phyloP scores from a whole-genome alignment of 1,140 invertebrate species.

The Aphidius gifuensis region DNA sequence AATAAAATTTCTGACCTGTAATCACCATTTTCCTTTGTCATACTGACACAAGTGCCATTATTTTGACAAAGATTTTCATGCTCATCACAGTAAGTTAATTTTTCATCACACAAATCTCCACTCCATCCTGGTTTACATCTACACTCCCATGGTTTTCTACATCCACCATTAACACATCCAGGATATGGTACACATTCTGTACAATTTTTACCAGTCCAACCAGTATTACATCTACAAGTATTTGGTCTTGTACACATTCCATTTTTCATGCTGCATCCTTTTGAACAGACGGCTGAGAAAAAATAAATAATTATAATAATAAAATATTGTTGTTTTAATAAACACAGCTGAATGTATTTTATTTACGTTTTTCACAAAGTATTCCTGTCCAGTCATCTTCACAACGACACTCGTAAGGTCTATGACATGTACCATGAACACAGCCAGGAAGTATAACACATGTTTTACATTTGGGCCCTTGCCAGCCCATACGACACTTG shows the following conservation, averaged over 20 bases:
- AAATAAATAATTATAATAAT: background rate
- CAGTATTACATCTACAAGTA: slow-evolving; percentile 75
- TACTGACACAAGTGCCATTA: slow-evolving; percentile 74
- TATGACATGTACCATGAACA: slow-evolving; percentile 76
- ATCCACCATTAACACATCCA: slow-evolving; percentile 79
- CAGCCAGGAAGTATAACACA: slow-evolving; percentile 79
- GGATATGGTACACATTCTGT: slow-evolving; percentile 81
- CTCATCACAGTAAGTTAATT: slow-evolving; percentile 73
- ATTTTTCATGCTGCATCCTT: slow-evolving; percentile 77
- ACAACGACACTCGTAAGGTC: slow-evolving; percentile 81
- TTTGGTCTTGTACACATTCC: slow-evolving; percentile 82
- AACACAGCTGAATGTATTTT: background rate
- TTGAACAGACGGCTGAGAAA: slow-evolving; percentile 73
- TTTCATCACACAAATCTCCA: slow-evolving; percentile 85
- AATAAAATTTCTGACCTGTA: slow-evolving; percentile 58
- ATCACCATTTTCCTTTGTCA: slow-evolving; percentile 70
- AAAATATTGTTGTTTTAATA: slow-evolving; percentile 2
- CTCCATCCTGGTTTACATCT: slow-evolving; percentile 82
- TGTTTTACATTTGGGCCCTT: slow-evolving; percentile 74
- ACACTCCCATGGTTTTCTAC: slow-evolving; percentile 85
- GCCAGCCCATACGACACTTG: slow-evolving; percentile 77
- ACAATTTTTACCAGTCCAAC: slow-evolving; percentile 82
- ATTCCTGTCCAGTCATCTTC: slow-evolving; percentile 83
- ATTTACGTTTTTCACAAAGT: slow-evolving; percentile 79
- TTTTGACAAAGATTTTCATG: slow-evolving; percentile 70